A percentile compares a stretch with the other conserved stretches of the same genome.
These are phyloP conservation scores for Nemopilema nomurai DNA, from an alignment of 30 jellyfish, hydroid and myxozoan species.

Conservation along the genomic window DNA sequence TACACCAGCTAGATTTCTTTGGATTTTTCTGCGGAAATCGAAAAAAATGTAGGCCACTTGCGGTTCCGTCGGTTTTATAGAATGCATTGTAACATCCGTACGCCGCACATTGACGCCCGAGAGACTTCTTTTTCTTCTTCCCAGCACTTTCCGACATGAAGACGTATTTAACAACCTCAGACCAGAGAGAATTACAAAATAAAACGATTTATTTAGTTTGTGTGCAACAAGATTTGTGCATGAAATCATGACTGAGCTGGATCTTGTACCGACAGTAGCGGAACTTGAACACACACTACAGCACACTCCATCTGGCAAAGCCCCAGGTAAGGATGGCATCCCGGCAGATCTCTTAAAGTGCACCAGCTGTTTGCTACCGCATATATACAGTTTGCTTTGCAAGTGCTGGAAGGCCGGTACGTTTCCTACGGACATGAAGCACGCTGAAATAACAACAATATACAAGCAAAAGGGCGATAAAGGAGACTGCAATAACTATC, in stretches of 20 bases:
- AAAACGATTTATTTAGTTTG: background rate
- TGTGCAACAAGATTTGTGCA: too few relatives aligned
- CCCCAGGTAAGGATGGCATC: background rate
- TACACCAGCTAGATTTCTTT: constrained; percentile 36
- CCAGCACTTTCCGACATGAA: background rate
- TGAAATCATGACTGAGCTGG: constrained; percentile 16
- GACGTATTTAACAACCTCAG: background rate
- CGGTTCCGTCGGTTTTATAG: constrained; percentile 36
- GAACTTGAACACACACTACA: background rate
- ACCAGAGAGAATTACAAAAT: background rate
- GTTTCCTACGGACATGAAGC: constrained; percentile 33
- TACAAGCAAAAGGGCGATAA: constrained; percentile 52
- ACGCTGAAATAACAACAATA: constrained; percentile 24
- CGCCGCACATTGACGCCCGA: constrained; percentile 50
- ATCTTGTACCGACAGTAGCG: background rate
- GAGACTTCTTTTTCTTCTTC: background rate
- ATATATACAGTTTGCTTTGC: background rate
- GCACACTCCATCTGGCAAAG: background rate
- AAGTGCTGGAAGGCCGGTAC: constrained; percentile 27
- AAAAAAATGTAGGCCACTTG: constrained; percentile 55
- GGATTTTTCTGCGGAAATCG: constrained; percentile 61
- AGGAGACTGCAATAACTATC: constrained; percentile 51
- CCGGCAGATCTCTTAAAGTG: background rate
- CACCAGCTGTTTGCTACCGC: background rate
- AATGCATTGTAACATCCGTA: constrained; percentile 36